Evolutionary conservation across 2,113 vertebrate genomes (phyloP).

Genomic region (Embiotoca jacksoni): DNA sequence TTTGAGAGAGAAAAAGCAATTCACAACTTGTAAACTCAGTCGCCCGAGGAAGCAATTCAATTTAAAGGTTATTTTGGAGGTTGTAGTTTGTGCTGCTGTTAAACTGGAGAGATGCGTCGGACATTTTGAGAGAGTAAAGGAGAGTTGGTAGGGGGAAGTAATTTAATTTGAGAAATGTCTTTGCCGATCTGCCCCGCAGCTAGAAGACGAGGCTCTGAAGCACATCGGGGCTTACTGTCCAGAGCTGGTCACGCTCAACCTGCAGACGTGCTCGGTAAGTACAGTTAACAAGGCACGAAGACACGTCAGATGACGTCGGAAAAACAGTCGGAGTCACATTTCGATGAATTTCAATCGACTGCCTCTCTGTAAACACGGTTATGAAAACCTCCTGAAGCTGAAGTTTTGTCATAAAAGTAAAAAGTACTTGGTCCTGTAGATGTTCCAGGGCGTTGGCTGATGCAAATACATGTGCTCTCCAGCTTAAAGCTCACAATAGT

Average conservation of each 20-base stretch:
- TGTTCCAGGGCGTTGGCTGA: not conserved
- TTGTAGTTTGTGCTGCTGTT: not conserved
- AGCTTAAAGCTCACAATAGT: not conserved
- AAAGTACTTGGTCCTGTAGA: not conserved
- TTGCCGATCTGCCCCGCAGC: slow-evolving; percentile 74
- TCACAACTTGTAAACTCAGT: not conserved
- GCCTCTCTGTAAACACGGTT: not conserved
- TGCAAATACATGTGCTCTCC: not conserved
- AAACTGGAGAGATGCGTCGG: too few species aligned
- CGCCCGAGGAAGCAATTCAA: not conserved
- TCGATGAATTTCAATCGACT: not conserved
- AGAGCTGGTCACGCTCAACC: slow-evolving; percentile 95
- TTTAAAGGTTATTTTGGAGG: too few species aligned
- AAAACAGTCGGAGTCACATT: not conserved
- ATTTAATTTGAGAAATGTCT: not conserved
- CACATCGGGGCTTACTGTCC: slow-evolving; percentile 96
- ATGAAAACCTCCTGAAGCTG: not conserved
- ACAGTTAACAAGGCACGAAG: not conserved
- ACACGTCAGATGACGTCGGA: not conserved
- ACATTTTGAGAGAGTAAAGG: not conserved
- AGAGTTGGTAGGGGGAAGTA: not conserved
- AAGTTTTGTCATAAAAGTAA: not conserved
- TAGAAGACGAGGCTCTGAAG: slow-evolving; percentile 97
- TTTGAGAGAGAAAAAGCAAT: not conserved
- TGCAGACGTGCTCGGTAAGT: slow-evolving; percentile 98